phyloP scores from a whole-genome alignment of 2,888 invertebrate species.

The Trissolcus japonicus region DNA sequence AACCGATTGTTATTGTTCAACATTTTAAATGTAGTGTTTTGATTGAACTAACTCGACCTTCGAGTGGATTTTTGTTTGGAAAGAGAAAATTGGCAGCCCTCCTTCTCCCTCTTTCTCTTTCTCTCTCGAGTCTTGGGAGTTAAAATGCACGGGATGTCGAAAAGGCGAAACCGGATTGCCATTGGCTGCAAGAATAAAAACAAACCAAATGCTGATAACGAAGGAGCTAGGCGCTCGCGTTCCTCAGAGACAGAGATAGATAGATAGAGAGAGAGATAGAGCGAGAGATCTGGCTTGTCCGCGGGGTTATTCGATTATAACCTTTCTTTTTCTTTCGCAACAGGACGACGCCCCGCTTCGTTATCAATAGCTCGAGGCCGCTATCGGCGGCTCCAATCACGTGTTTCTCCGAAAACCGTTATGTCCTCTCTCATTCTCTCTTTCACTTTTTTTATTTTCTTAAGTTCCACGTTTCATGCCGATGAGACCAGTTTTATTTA shows the following conservation, averaged over 20 bases:
- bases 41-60: not conserved
- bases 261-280: not conserved
- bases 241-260: not conserved
- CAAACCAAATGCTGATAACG: constrained; percentile 28
- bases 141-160: not conserved
- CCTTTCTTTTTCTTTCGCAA: constrained; percentile 53
- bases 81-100: too few species aligned
- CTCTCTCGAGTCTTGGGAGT: too few species aligned
- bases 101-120: too few species aligned
- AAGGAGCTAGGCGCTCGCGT: constrained; percentile 14
- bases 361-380: constrained; percentile 50
- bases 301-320: constrained; percentile 43
- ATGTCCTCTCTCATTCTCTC: constrained; percentile 47
- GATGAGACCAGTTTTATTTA: constrained; percentile 27
- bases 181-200: constrained; percentile 15
- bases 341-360: constrained; percentile 57
- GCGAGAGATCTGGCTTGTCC: constrained; percentile 16
- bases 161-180: not conserved
- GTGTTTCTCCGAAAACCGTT: constrained; percentile 55
- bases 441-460: constrained; percentile 33
- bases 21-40: not conserved
- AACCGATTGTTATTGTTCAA: not conserved
- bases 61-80: not conserved
- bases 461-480: constrained; percentile 17
- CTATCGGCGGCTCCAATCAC: constrained; percentile 46